Evolutionary conservation across 2,113 vertebrate species (phyloP), one percentile per base, ranked within the genome.

Genomic region (Xiphophorus maculatus): DNA sequence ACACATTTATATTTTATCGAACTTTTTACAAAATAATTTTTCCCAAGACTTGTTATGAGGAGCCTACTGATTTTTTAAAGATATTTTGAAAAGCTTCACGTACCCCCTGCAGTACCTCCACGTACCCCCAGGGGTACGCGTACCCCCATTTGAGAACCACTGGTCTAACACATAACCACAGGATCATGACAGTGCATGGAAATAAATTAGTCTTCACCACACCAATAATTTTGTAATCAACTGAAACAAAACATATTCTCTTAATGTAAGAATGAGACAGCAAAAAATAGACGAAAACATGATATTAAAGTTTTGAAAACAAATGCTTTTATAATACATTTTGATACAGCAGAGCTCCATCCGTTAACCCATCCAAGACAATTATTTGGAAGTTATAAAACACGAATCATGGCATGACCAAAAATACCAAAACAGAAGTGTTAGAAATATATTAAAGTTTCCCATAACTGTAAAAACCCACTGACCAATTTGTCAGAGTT

Each of bases 211-310:
- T 15, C 2, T 66, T 60, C 32, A 35, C 11, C 22, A 63, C 30
- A 74, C 73, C 65, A 75, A 65, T 77, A 63, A 70, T 77, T 71
- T 35, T 77, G 27, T 44, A 74, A 74, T 79, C 42, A 73, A 28
- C 25, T 75, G 37, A 64, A 77, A 79, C 37, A 48, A 78, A 62
- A 71, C 66, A 68, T 33, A 15, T 63, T 58, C 13, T n/a, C 11
- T 37, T 29, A 65, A 29, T 19, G 3, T 12, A 51, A 51, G 35
- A 73, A 68, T 70, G 60, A 71, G 29, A 64, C 5, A 58, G 5
- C 9, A 40, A 73, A 66, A 73, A 10, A 19, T 15, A 27, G 17
- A 28, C 1, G 19, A 17, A 10, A 29, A 37, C 17, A 37, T 44
- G 17, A 69, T 66, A 42, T 63, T 40, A 66, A 1, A 1, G 2